phyloP scores from a whole-genome alignment of 2,113 vertebrate species.

The Seriola quinqueradiata region DNA sequence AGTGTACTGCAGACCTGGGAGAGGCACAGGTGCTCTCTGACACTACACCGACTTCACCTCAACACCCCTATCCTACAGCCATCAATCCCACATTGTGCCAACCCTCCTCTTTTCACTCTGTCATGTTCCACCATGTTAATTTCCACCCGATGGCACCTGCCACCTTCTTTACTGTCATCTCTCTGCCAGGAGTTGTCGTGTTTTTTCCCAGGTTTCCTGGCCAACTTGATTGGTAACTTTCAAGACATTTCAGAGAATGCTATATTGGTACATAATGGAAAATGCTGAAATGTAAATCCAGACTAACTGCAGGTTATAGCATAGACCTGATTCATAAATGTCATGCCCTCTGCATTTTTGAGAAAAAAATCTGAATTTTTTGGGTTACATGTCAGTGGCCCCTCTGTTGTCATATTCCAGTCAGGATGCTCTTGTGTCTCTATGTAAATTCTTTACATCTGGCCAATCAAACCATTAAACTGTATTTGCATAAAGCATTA shows the following conservation, averaged over 20 bases:
- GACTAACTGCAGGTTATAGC: background rate
- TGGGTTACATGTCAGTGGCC: background rate
- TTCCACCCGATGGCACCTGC: slow-evolving; percentile 52
- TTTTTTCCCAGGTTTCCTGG: slow-evolving; percentile 14
- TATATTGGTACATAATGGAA: background rate
- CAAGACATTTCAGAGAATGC: background rate
- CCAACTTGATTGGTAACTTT: background rate
- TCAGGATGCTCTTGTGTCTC: background rate
- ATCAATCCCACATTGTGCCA: slow-evolving; percentile 32
- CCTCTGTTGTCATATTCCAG: background rate
- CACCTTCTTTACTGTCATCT: slow-evolving; percentile 47
- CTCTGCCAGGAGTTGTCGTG: background rate
- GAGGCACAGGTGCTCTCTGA: slow-evolving; percentile 67
- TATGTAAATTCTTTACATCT: background rate
- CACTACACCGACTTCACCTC: slow-evolving; percentile 57
- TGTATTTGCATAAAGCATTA: background rate
- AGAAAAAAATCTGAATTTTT: background rate
- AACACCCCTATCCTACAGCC: slow-evolving; percentile 33
- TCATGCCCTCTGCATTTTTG: background rate
- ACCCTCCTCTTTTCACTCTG: slow-evolving; percentile 48
- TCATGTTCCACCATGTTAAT: slow-evolving; percentile 54
- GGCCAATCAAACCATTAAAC: background rate
- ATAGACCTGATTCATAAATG: background rate
- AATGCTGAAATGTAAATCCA: background rate
- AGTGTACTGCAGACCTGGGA: slow-evolving; percentile 62